These are phyloP conservation scores for Desoria tigrina DNA, from an alignment of 2,888 invertebrate species.

Conservation along the genomic window DNA sequence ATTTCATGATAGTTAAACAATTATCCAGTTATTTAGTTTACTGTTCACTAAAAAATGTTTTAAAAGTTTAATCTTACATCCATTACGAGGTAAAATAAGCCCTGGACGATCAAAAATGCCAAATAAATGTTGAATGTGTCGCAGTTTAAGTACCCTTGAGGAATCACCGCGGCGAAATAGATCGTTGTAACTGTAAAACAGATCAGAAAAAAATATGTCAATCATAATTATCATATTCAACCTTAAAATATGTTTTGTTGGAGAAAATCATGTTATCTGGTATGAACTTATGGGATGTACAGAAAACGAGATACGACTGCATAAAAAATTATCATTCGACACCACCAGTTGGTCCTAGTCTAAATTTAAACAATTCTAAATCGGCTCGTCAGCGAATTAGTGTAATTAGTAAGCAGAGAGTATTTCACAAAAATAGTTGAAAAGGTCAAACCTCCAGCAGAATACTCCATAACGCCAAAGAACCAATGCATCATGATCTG, in stretches of 20 bases:
- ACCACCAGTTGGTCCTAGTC: neutral
- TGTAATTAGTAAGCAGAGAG: too few relatives aligned
- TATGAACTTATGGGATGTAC: too few relatives aligned
- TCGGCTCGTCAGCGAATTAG: neutral
- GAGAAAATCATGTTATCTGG: too few relatives aligned
- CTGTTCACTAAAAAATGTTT: neutral
- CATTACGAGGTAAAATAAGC: constrained; percentile 19
- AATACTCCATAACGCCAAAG: constrained; percentile 29
- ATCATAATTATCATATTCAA: too few relatives aligned
- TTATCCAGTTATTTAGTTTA: neutral
- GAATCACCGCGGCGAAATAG: constrained; percentile 3
- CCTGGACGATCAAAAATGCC: constrained; percentile 18
- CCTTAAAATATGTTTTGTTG: too few relatives aligned
- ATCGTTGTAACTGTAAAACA: neutral
- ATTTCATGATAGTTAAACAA: too few relatives aligned
- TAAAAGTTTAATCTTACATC: constrained; percentile 12
- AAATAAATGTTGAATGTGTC: constrained; percentile 13
- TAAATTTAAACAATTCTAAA: neutral
- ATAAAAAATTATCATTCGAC: too few relatives aligned
- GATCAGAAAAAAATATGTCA: too few relatives aligned
- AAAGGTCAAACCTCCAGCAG: constrained; percentile 13
- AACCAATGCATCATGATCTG: constrained; percentile 32
- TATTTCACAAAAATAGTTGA: too few relatives aligned
- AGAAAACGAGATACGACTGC: too few relatives aligned
- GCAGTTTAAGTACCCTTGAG: constrained; percentile 18